Evolutionary conservation across 1,140 invertebrate species (phyloP), one percentile per base, ranked within the genome.

Genomic region (Zaprionus capensis): DNA sequence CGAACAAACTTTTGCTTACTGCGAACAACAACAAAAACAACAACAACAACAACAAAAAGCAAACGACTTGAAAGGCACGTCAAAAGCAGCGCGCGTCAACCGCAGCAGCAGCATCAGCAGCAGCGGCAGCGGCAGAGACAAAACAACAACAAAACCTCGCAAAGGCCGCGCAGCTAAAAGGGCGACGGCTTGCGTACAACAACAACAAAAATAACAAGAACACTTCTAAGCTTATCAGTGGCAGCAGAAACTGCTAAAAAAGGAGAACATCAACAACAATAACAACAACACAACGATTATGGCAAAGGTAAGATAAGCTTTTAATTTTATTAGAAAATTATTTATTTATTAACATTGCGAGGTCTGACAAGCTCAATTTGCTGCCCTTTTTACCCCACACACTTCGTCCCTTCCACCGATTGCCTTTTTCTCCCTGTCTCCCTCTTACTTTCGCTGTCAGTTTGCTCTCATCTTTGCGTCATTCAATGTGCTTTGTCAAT

Each of bases 251-350:
- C 41, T 46, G 41, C 49, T 46, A 41, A 7, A 56, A 24, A 38
- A 34, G n/a, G n/a, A 20, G 44, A 56, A n/a, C 38, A 64, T 51
- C 5, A 44, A 11, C 22, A 38, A 31, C 9, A 67, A 55, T 11
- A 38, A 61, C 12, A 65, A 38, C 22, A 63, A 31, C 56, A 38
- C 22, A 59, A 44, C 61, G 61, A 80, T 80, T 81, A 87, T 88
- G 84, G 78, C 84, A 66, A 88, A 88, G 84, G 84, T 88, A 88
- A 68, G 65, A 51, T 34, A 12, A 75, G 82, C 82, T 84, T 71
- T 84, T 90, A 81, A 88, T 84, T 81, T 88, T 81, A 88, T 87
- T 84, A 76, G 57, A 61, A 88, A 83, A 81, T 86, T 87, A 87
- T 80, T 90, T 88, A 83, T 83, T 87, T 78, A 87, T 87, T 88